Base-by-base conservation (phyloP, 2,113 vertebrate species). In the Macaca nemestrina region DNA sequence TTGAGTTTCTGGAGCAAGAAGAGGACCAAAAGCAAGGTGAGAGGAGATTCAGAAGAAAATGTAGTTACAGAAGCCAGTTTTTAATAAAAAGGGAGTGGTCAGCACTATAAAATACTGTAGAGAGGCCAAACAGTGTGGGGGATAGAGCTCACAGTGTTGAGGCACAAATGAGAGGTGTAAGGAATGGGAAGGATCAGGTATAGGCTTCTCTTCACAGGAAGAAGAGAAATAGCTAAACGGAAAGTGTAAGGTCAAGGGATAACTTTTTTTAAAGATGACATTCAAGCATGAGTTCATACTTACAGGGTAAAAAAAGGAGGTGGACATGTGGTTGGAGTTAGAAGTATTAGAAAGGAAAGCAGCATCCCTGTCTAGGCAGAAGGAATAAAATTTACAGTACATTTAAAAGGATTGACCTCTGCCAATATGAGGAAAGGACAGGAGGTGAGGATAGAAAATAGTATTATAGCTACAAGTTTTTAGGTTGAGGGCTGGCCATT, bases 321-420 rank as follows among this genome's bases (percentile, higher is more conserved):
- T 72, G 5, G 20, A 86, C 6, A 55, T 43, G 8, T 5, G 7
- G 6, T 48, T 73, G 10, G 23, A 90, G 13, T 70, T 61, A 8
- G 32, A 92, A 79, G 79, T 78, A 67, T 11, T 17, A 82, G n/a
- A n/a, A 25, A 87, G 2, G 22, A n/a, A 90, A 89, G 13, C 35
- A 82, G 25, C 32, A 25, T 45, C 13, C 50, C 30, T 43, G 32
- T 76, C 67, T 55, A 72, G 20, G 48, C 23, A 82, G 61, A 75
- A 48, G 38, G 40, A 95, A 55, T 57, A 78, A 48, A 75, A 61
- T 68, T 64, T 57, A 72, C 64, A 87, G 32, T 13, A 25, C 38
- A n/a, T 79, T 94, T 57, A 48, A 83, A 86, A 89, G n/a, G 35
- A 72, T 78, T 67, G 64, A 22, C 59, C 43, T 96, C 30, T 96